Base-by-base conservation (phyloP, 2,888 invertebrate genomes). In the Tolmerus cingulatus region DNA sequence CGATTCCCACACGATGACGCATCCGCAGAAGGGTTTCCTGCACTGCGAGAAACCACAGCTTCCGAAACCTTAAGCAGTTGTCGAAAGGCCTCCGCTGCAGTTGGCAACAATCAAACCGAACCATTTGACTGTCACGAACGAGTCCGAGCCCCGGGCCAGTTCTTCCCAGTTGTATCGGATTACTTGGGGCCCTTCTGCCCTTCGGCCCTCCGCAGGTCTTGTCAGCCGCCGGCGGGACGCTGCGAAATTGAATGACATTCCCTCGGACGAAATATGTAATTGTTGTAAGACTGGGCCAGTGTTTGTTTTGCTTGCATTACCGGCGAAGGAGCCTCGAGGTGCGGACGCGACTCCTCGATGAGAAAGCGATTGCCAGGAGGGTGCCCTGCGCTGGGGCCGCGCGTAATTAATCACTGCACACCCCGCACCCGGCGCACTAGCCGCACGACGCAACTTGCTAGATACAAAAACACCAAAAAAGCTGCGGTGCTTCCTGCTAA, bases 141-240 rank as follows among this genome's bases (percentile, higher is more conserved):
- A 74, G 66, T 84, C 74, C 74, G 16, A 74, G 81, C 77, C 84
- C 74, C 82, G 81, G 74, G 88, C 87, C 82, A 88, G 82, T 88
- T 89, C 90, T 90, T 90, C 90, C 90, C 90, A 90, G 90, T 90
- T 90, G 89, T 90, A 90, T 90, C 89, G 89, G 89, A 89, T 90
- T 90, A 89, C 90, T 89, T 14, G 89, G 89, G 89, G 88, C n/a
- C n/a, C n/a, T n/a, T n/a, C n/a, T n/a, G 89, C 89, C 66, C 57
- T 84, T 34, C 74, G 40, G 84, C 55, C 55, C 51, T 81, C 30
- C 66, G 66, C 27, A 46, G 27, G 27, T 46, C 40, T 81, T 51
- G 79, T 55, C 81, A 55, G 43, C 51, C 51, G 81, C 1, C 51
- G 81, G 1, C 51, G 81, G n/a, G 81, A 81, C 84, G 9, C 40